Base-by-base conservation (phyloP, 2,888 invertebrate species). In the Lycophotia porphyrea region DNA sequence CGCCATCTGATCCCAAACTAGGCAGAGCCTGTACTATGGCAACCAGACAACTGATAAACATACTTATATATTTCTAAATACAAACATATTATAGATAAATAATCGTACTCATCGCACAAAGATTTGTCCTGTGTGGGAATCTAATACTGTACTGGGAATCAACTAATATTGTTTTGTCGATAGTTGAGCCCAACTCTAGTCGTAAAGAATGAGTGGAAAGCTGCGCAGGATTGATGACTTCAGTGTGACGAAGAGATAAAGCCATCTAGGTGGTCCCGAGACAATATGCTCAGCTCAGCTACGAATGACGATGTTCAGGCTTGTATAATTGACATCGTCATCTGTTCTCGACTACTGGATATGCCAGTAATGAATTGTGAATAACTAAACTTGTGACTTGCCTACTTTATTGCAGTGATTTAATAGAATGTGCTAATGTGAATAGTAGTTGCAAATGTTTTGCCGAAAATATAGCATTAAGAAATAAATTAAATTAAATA, bases 191-290 rank as follows among this genome's bases (percentile, higher is more conserved):
- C 84, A 68, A 64, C 81, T 67, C 81, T 72, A 63, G 63, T 18
- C 66, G n/a, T 36, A 31, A 36, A 70, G 47, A 73, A 82, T 67
- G 64, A 39, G 44, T 71, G 21, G 68, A 39, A 80, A 76, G 60
- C 31, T 11, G 36, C 49, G 39, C 27, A 93, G 86, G 91, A 95
- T 94, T 95, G 93, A 94, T 95, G 94, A 91, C 91, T 86, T 80
- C 84, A 91, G 90, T 92, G 86, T 82, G 81, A 82, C 81, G 82
- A 74, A 71, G 65, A 91, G 93, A 93, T 93, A 92, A 92, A 82
- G 73, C 75, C 78, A 85, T 71, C 81, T 87, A 81, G 94, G 94
- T 94, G 94, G 94, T 93, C 94, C 82, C 85, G 44, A 78, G 76
- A 90, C 90, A 86, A 87, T 88, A 87, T 86, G 74, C 86, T 88